phyloP scores from a whole-genome alignment of 2,113 vertebrate species.

The Camelus bactrianus region DNA sequence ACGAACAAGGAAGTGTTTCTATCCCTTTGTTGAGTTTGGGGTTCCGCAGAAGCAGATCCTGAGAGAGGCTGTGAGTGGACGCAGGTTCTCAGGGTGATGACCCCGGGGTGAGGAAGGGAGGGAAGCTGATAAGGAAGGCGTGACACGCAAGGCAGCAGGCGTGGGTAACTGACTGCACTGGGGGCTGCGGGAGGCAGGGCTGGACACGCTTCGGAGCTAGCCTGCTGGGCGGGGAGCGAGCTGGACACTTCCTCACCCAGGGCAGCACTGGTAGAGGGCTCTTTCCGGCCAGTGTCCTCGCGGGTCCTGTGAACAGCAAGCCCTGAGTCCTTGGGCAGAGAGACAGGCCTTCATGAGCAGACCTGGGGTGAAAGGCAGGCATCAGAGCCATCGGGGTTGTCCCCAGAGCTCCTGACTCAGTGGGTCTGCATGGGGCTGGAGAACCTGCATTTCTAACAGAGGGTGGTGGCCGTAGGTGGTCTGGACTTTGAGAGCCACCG shows the following conservation, averaged over 20 bases:
- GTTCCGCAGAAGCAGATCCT: neutral
- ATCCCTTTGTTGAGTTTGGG: neutral
- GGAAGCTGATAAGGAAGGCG: neutral
- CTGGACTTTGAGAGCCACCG: neutral
- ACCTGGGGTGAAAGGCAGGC: too few species aligned
- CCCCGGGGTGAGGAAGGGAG: neutral
- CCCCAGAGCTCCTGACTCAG: neutral
- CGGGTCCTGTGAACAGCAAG: neutral
- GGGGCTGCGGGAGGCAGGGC: neutral
- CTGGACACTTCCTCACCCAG: neutral
- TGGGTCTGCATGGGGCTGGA: neutral
- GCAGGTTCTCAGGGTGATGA: neutral
- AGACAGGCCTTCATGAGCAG: neutral
- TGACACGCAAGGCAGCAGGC: too few species aligned
- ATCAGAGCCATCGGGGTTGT: neutral
- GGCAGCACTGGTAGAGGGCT: neutral
- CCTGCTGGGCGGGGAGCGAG: rapidly evolving
- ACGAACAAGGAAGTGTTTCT: neutral
- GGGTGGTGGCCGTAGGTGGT: neutral
- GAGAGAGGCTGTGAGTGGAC: neutral
- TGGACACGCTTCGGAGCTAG: neutral
- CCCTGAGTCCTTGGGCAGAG: rapidly evolving
- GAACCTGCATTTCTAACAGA: neutral
- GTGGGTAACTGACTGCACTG: rapidly evolving
- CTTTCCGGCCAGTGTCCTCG: neutral